phyloP scores from a whole-genome alignment of 2,797 vertebrate species.

The Rhinichthys osculus region DNA sequence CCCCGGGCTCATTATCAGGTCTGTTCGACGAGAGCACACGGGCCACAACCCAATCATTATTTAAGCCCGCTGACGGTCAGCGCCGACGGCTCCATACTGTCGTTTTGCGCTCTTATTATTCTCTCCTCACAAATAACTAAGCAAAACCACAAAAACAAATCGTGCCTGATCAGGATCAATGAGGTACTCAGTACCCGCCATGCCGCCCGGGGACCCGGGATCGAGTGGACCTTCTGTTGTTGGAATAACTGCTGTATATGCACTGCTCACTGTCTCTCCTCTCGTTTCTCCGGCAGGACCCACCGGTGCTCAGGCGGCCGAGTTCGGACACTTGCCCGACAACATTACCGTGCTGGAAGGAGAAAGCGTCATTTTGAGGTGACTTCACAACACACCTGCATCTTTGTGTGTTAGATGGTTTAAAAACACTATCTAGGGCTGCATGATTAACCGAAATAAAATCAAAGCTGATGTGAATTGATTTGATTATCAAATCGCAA shows the following conservation, averaged over 20 bases:
- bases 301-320: conserved; percentile 79
- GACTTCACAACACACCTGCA: conserved; percentile 69
- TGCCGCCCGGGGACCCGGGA: conserved; percentile 61
- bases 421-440: background rate
- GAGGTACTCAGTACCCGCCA: conserved; percentile 50
- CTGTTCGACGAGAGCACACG: conserved; percentile 73
- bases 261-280: conserved; percentile 57
- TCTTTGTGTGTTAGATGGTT: background rate
- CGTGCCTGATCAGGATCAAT: conserved; percentile 50
- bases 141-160: conserved; percentile 62
- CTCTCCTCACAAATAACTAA: conserved; percentile 69
- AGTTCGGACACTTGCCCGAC: conserved; percentile 86
- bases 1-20: conserved; percentile 82
- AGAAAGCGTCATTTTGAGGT: conserved; percentile 90
- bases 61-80: conserved; percentile 75
- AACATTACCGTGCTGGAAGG: conserved; percentile 93
- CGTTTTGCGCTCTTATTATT: conserved; percentile 71
- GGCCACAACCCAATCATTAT: conserved; percentile 77
- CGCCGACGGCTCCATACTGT: conserved; percentile 69
- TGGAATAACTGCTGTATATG: conserved; percentile 59
- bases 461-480: too few species aligned
- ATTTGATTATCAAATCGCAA: too few species aligned
- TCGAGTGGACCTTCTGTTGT: conserved; percentile 60
- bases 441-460: too few species aligned
- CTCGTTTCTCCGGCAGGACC: conserved; percentile 77